Evolutionary conservation across 2,888 invertebrate species (phyloP), one percentile per base, ranked within the genome.

Genomic region (Cacoxenus indagator): DNA sequence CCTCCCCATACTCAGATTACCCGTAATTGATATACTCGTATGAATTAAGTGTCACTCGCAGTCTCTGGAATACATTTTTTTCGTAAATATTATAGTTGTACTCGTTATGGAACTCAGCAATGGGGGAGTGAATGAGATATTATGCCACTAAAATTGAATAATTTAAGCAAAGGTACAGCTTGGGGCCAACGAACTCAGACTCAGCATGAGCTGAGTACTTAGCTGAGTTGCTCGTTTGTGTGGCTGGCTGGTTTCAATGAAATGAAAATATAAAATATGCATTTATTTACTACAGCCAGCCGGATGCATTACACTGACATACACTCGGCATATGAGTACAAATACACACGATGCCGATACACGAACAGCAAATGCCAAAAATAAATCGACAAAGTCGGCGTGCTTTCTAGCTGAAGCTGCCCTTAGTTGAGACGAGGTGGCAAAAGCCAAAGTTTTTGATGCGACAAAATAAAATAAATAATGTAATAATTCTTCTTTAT

Each of bases 231-330:
- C 54, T 14, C 11, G 54, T 26, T 19, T 24, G 48, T 17, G 1
- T n/a, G 19, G 3, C 29, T 27, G 57, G 77, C 77, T 71, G 76
- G 81, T 80, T 80, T 80, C 80, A 80, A 80, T 80, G 80, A 80
- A 80, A 80, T 80, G 80, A 80, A 80, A 80, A 82, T 80, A 80
- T 80, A 78, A 80, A 80, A 82, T 80, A 80, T 80, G 76, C 80
- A 80, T 78, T 82, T 80, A 78, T 80, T 78, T 80, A 73, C 77
- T 75, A 72, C 77, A 76, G 55, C 70, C 75, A 67, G 70, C 55
- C 37, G n/a, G n/a, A n/a, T n/a, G n/a, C n/a, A n/a, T n/a, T n/a
- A 37, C 55, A 19, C 22, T 48, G 29, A 65, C 64, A 6, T 19
- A 46, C 48, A 65, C 51, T 48, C 43, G 62, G 26, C 27, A 57